phyloP scores from a whole-genome alignment of 1,140 invertebrate species.

The Aphaenogaster ashmeadi region DNA sequence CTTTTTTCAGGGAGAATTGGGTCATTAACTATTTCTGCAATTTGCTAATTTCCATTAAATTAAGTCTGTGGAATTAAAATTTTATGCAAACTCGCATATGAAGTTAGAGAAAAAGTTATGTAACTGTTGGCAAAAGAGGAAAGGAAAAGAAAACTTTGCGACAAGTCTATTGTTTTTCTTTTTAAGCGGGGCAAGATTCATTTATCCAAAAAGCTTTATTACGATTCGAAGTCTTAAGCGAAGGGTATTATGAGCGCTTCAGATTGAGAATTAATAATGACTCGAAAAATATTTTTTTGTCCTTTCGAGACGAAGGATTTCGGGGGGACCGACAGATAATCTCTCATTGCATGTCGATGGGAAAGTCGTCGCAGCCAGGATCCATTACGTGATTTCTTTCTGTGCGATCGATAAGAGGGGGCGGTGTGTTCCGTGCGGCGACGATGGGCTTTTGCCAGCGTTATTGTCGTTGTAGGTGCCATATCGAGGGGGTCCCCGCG shows the following conservation, averaged over 20 bases:
- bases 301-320: neutral
- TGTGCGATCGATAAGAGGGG: conserved; percentile 69
- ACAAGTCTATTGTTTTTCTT: neutral
- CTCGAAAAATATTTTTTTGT: neutral
- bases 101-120: neutral
- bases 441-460: conserved; percentile 47
- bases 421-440: conserved; percentile 63
- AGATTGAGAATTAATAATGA: conserved; percentile 28
- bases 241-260: neutral
- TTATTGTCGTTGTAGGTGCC: conserved; percentile 77
- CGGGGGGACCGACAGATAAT: conserved; percentile 36
- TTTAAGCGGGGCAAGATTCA: neutral
- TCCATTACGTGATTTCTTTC: conserved; percentile 70
- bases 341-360: conserved; percentile 58
- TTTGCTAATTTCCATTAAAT: neutral
- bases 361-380: conserved; percentile 64
- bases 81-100: neutral
- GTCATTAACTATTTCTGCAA: neutral
- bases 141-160: neutral
- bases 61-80: neutral
- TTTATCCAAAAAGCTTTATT: conserved; percentile 9
- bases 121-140: neutral
- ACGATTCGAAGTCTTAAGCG: neutral
- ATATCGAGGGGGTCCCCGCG: conserved; percentile 41
- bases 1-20: neutral